A percentile compares a stretch with the other conserved stretches of the same genome.
phyloP scores from a whole-genome alignment of 2,113 vertebrate species.

The Rhinoderma darwinii region DNA sequence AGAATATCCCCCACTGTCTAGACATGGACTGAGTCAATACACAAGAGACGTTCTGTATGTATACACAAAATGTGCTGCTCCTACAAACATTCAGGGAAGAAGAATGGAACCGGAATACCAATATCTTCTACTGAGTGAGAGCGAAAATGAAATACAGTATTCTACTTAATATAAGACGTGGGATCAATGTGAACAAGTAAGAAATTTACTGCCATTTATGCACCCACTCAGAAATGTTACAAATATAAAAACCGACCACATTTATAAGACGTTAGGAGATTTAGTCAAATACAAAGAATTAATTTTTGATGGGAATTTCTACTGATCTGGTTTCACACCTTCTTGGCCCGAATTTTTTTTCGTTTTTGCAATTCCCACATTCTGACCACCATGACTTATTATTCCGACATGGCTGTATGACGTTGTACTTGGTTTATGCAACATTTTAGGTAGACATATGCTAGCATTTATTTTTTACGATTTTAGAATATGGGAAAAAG shows the following conservation, averaged over 20 bases:
- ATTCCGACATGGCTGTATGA: no score
- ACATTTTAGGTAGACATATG: no score
- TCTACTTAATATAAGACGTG: neutral
- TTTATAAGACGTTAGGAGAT: neutral
- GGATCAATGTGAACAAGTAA: neutral
- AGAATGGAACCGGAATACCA: neutral
- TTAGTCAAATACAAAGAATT: no score
- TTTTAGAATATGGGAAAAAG: no score
- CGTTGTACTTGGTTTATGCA: no score
- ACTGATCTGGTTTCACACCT: no score
- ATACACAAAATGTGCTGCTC: neutral
- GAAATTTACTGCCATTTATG: neutral
- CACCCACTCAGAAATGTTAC: neutral
- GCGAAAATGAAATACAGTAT: neutral
- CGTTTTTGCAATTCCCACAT: no score
- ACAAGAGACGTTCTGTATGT: neutral
- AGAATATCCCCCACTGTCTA: neutral
- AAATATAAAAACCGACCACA: neutral
- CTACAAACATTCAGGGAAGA: neutral
- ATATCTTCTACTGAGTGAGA: neutral
- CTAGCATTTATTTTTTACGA: no score
- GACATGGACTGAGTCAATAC: neutral
- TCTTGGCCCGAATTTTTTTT: no score
- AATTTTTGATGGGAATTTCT: no score
- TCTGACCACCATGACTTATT: no score